phyloP scores from a whole-genome alignment of 2,888 invertebrate genomes.

The Embidobia sp. region DNA sequence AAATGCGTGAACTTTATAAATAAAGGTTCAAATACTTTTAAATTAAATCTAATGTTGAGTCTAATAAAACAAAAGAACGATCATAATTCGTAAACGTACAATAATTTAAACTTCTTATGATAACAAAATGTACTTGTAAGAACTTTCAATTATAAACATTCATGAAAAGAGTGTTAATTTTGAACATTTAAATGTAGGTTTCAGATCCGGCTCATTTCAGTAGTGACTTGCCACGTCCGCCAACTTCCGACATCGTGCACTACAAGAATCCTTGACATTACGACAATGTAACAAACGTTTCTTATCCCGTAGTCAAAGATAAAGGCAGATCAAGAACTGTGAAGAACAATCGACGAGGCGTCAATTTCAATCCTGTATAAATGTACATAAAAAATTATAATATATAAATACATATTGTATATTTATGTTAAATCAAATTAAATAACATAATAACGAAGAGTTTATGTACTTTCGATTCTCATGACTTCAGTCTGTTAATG shows the following conservation, averaged over 20 bases:
- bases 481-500: too few species aligned
- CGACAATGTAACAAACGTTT: constrained; percentile 29
- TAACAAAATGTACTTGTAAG: too few species aligned
- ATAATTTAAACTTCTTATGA: constrained; percentile 1
- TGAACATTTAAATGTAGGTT: constrained; percentile 64
- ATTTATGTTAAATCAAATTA: too few species aligned
- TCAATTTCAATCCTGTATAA: constrained; percentile 59
- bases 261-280: constrained; percentile 73
- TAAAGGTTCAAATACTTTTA: too few species aligned
- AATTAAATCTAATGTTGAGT: too few species aligned
- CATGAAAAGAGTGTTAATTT: too few species aligned
- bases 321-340: constrained; percentile 42
- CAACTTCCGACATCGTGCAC: constrained; percentile 73
- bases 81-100: neutral
- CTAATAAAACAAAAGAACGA: too few species aligned
- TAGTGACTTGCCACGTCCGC: constrained; percentile 70
- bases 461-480: too few species aligned
- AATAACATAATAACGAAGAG: too few species aligned
- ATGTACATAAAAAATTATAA: constrained; percentile 51
- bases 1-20: too few species aligned
- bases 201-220: constrained; percentile 74
- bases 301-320: constrained; percentile 42
- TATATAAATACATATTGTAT: too few species aligned
- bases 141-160: too few species aligned
- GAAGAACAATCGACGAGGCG: constrained; percentile 42